These are phyloP conservation scores for Brienomyrus longianalis DNA, from an alignment of 2,113 vertebrate genomes.

Conservation along the genomic window DNA sequence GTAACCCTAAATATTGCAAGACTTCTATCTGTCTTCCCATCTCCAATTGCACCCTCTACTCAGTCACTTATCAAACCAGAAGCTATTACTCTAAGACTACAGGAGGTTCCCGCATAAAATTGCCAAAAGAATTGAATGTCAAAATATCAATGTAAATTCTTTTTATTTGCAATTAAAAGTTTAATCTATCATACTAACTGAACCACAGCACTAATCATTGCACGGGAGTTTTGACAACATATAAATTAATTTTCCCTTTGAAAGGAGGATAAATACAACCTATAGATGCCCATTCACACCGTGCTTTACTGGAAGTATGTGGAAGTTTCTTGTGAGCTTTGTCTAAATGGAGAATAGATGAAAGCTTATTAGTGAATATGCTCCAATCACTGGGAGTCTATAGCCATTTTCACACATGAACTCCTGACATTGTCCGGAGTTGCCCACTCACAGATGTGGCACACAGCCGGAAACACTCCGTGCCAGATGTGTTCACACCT, in stretches of 20 bases:
- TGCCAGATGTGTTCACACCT: not conserved
- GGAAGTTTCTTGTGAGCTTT: not conserved
- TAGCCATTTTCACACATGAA: not conserved
- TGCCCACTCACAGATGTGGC: not conserved
- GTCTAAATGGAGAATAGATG: not conserved
- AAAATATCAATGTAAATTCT: not conserved
- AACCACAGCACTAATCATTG: not conserved
- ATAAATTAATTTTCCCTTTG: not conserved
- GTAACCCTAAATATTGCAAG: no score
- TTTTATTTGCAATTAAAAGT: not conserved
- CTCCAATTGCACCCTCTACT: no score
- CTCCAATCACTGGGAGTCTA: not conserved
- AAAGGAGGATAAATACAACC: not conserved
- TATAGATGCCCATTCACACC: not conserved
- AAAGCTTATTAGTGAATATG: not conserved
- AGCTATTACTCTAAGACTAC: no score
- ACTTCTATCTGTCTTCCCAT: no score
- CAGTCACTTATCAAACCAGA: no score
- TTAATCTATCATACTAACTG: not conserved
- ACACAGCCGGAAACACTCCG: not conserved
- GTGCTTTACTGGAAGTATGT: not conserved
- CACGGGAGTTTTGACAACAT: not conserved
- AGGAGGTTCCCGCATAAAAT: not conserved
- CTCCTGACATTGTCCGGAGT: not conserved
- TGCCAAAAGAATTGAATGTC: not conserved